Evolutionary conservation across 2,797 vertebrate genomes (phyloP).

Genomic region (Enteromius anoplus): DNA sequence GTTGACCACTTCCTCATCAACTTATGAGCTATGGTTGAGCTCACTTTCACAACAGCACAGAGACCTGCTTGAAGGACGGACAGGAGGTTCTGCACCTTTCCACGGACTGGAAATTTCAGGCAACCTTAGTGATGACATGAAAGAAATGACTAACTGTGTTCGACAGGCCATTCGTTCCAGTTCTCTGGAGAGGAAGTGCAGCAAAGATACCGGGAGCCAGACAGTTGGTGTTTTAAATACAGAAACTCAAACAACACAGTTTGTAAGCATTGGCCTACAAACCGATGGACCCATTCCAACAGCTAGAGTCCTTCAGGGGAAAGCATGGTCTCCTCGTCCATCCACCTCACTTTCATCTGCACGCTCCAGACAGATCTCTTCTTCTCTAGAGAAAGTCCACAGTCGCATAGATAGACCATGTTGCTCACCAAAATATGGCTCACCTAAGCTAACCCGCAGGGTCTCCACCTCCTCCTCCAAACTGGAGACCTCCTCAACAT

Average conservation of each 20-base stretch:
- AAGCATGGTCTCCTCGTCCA: constrained; percentile 91
- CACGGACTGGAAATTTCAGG: constrained; percentile 90
- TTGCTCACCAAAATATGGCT: constrained; percentile 96
- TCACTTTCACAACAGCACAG: constrained; percentile 91
- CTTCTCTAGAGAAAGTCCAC: constrained; percentile 96
- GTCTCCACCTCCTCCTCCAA: constrained; percentile 87
- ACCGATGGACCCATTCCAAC: constrained; percentile 80
- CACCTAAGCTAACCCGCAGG: constrained; percentile 93
- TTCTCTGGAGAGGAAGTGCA: constrained; percentile 92
- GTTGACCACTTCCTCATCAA: constrained; percentile 73
- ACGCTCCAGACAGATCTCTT: constrained; percentile 93
- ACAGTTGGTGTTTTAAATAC: constrained; percentile 76
- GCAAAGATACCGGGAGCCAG: constrained; percentile 89
- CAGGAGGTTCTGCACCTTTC: constrained; percentile 72
- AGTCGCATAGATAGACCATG: constrained; percentile 92
- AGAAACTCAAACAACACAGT: constrained; percentile 89
- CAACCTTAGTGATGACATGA: constrained; percentile 98
- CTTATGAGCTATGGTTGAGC: constrained; percentile 92
- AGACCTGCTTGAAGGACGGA: constrained; percentile 83
- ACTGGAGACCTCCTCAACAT: constrained; percentile 79
- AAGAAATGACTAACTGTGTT: constrained; percentile 98
- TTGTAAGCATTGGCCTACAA: constrained; percentile 89
- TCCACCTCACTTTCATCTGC: constrained; percentile 84
- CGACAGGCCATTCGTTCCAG: constrained; percentile 96
- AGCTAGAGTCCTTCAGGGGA: constrained; percentile 78